Conservation (phyloP, 2,113 vertebrate genomes). For the Oceanodroma tethys region DNA sequence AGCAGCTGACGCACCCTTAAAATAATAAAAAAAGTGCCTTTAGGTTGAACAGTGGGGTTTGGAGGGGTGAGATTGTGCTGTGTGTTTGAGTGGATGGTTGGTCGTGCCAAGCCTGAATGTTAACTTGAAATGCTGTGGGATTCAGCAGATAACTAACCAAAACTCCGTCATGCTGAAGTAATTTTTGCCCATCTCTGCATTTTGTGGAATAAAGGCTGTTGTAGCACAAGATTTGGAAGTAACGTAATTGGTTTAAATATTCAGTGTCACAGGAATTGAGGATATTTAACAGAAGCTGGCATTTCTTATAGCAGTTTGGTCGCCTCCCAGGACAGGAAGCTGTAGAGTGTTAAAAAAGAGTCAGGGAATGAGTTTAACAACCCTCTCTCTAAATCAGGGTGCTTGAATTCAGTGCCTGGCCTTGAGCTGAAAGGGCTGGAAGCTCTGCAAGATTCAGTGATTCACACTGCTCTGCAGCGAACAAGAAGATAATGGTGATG, state of each 20-base stretch:
- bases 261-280: background rate
- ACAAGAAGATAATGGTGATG: constrained; percentile 12
- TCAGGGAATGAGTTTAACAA: background rate
- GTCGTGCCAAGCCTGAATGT: background rate
- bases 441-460: constrained; percentile 1
- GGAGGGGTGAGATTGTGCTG: constrained; percentile 11
- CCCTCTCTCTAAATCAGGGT: background rate
- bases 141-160: background rate
- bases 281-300: background rate
- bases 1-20: background rate
- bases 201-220: background rate
- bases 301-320: background rate
- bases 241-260: background rate
- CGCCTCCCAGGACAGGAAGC: constrained; percentile 49
- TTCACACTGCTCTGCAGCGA: background rate
- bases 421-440: constrained; percentile 43
- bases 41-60: constrained; percentile 17
- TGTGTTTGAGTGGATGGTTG: background rate
- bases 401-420: background rate
- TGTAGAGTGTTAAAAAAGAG: background rate
- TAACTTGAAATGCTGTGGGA: background rate
- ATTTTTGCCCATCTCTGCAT: background rate
- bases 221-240: background rate
- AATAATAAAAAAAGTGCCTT: background rate
- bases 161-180: background rate